Evolutionary conservation across 1,140 invertebrate genomes (phyloP), one percentile per base, ranked within the genome.

Genomic region (Apis florea): DNA sequence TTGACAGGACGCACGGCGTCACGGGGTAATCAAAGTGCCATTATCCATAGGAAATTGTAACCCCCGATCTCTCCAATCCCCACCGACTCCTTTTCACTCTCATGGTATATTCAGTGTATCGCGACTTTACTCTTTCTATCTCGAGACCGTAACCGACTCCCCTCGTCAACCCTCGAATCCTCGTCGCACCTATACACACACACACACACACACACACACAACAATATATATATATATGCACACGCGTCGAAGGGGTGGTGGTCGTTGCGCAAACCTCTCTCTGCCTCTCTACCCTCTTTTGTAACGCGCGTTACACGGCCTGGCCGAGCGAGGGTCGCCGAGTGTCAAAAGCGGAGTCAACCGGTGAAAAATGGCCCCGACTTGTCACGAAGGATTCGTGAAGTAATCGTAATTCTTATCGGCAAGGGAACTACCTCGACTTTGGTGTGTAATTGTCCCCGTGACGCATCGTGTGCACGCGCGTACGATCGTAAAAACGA

Each of bases 11-110:
- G 83, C 88, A 90, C 87, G 90, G 89, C 90, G 90, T 92, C 90
- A 92, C 90, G 89, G 89, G 89, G 90, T 93, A 93, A 93, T 93
- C 92, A 93, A 93, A 93, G 92, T 91, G 86, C 91, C 89, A 93
- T 93, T 93, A 93, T 93, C 92, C 92, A 93, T 93, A 92, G 92
- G 92, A 92, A 93, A 93, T 92, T 89, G 89, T 91, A 92, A 90
- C 90, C 90, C 90, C 80, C 74, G 56, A 63, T 84, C 64, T 67
- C 79, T 81, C 56, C 51, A 47, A 17, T n/a, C 47, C 66, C 79
- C 72, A 63, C 64, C 31, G 12, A 11, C 53, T 77, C 59, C 64
- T 64, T 73, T 53, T 49, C 76, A 81, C 84, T 81, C 74, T 73
- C 69, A 70, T 72, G 75, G 5, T 5, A 5, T 40, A 69, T 64